phyloP scores from a whole-genome alignment of 1,140 invertebrate genomes.

The Leptinotarsa defecta region DNA sequence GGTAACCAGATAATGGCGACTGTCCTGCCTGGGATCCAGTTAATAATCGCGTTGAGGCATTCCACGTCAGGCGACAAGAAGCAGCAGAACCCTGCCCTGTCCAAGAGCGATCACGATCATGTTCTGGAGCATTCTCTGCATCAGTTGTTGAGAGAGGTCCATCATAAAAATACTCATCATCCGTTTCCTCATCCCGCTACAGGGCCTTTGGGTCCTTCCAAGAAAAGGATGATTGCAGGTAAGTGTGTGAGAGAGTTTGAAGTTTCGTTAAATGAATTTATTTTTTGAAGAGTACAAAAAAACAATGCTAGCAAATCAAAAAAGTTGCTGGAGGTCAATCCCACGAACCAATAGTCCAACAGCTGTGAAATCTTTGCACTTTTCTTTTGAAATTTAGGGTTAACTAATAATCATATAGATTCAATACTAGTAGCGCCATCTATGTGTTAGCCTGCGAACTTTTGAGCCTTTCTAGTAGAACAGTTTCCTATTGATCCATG shows the following conservation, averaged over 20 bases:
- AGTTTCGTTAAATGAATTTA: too few species aligned
- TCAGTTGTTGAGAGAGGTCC: constrained; percentile 88
- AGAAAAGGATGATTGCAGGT: constrained; percentile 85
- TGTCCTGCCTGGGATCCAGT: constrained; percentile 70
- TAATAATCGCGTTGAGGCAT: constrained; percentile 69
- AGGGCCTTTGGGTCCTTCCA: constrained; percentile 87
- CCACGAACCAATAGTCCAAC: too few species aligned
- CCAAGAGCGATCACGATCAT: constrained; percentile 87
- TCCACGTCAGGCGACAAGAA: constrained; percentile 71
- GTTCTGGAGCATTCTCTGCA: constrained; percentile 95
- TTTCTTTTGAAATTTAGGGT: too few species aligned
- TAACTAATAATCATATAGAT: too few species aligned
- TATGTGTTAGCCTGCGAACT: too few species aligned
- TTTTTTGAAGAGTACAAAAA: too few species aligned
- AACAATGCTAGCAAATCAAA: too few species aligned
- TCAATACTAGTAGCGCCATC: too few species aligned
- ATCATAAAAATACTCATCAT: constrained; percentile 90
- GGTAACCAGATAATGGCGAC: constrained; percentile 97
- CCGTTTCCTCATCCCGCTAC: constrained; percentile 93
- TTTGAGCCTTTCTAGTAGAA: too few species aligned
- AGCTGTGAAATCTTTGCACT: too few species aligned
- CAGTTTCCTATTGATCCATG: too few species aligned
- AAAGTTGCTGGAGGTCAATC: too few species aligned
- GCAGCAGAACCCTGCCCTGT: constrained; percentile 56
- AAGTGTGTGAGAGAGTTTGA: constrained; percentile 19